Evolutionary conservation across 1,140 invertebrate genomes (phyloP).

Genomic region (Antheraea pernyi): DNA sequence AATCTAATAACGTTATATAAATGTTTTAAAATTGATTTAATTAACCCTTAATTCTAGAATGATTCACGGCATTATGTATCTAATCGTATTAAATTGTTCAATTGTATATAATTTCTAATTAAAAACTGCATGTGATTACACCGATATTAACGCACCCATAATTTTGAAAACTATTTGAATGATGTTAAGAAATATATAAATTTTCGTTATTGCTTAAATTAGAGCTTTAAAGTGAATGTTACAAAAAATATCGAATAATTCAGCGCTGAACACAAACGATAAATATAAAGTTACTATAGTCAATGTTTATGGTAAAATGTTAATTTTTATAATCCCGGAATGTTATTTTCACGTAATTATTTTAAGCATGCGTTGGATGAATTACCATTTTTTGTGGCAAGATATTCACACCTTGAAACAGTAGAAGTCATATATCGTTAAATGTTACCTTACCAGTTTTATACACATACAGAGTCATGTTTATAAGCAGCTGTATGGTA

Average conservation of each 20-base stretch:
- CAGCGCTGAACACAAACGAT: neutral
- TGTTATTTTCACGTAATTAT: conserved; percentile 2
- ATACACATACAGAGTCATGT: neutral
- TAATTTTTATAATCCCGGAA: neutral
- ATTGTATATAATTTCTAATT: too few species aligned
- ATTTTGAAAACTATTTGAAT: neutral
- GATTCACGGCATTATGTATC: too few species aligned
- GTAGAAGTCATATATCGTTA: neutral
- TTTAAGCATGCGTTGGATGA: neutral
- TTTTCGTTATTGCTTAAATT: neutral
- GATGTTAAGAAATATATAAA: neutral
- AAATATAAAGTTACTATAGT: neutral
- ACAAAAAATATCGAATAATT: neutral
- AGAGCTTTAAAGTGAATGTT: neutral
- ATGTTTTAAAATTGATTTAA: too few species aligned
- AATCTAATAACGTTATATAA: too few species aligned
- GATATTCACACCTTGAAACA: neutral
- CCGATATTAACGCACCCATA: neutral
- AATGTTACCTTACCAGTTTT: neutral
- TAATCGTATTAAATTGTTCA: too few species aligned
- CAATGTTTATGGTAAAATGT: neutral
- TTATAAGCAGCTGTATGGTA: neutral
- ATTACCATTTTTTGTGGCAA: neutral
- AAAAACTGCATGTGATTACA: too few species aligned
- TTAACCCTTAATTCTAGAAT: too few species aligned